phyloP scores from a whole-genome alignment of 92 coral and sea anemone genomes.

The Anthopleura xanthogrammica region DNA sequence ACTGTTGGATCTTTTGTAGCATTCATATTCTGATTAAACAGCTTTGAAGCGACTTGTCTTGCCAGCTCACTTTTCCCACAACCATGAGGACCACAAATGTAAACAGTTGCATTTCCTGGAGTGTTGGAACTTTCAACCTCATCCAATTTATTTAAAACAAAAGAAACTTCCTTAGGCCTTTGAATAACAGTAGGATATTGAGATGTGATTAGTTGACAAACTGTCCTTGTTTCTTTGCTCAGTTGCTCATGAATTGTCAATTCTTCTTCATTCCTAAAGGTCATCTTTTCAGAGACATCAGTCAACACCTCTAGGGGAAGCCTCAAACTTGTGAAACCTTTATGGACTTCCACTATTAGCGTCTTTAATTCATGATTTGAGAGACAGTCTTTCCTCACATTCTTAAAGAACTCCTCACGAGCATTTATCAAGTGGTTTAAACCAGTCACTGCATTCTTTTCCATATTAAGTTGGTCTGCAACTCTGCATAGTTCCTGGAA shows the following conservation, averaged over 20 bases:
- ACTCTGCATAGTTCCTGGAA: neutral
- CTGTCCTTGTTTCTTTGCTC: slow-evolving; percentile 11
- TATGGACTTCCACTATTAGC: neutral
- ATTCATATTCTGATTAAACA: neutral
- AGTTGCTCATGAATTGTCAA: slow-evolving; percentile 21
- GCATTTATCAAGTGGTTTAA: slow-evolving; percentile 1
- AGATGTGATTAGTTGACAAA: neutral
- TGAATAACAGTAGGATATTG: neutral
- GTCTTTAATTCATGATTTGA: neutral
- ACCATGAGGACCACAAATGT: slow-evolving; percentile 17
- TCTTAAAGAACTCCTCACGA: slow-evolving; percentile 5
- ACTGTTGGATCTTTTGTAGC: neutral
- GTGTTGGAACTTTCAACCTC: neutral
- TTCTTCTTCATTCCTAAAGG: slow-evolving; percentile 18
- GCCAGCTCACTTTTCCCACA: slow-evolving; percentile 29
- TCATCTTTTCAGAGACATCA: neutral
- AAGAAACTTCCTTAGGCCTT: slow-evolving; percentile 18
- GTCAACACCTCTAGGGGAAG: slow-evolving; percentile 1
- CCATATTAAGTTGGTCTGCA: neutral
- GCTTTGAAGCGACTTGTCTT: slow-evolving; percentile 8
- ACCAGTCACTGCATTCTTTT: neutral
- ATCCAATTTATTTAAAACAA: slow-evolving; percentile 3
- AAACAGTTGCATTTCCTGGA: slow-evolving; percentile 5
- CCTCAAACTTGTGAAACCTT: neutral
- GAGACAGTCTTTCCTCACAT: neutral